phyloP scores from a whole-genome alignment of 1,140 invertebrate genomes.

The Papilio xuthus region DNA sequence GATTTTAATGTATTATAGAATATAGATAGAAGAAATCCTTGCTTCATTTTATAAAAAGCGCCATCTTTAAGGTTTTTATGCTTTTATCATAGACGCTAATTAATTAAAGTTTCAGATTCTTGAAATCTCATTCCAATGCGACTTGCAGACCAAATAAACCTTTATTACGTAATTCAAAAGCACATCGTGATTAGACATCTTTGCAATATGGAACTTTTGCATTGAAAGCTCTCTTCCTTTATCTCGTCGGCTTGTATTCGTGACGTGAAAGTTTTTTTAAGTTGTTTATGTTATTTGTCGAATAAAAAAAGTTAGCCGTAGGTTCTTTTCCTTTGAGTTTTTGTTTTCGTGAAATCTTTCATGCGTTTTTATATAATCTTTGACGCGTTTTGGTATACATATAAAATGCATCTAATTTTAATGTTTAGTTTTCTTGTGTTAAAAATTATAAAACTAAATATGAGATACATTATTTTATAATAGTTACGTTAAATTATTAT shows the following conservation, averaged over 20 bases:
- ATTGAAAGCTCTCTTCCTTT: background rate
- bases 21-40: conserved; percentile 4
- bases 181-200: conserved; percentile 9
- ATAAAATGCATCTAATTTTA: too few species aligned
- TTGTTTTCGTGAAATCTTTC: too few species aligned
- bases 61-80: background rate
- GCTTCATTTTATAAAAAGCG: background rate
- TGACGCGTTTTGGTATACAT: too few species aligned
- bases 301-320: too few species aligned
- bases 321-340: too few species aligned
- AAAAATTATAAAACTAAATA: too few species aligned
- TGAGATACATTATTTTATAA: too few species aligned
- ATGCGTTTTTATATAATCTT: too few species aligned
- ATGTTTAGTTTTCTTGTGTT: too few species aligned
- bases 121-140: background rate
- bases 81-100: background rate
- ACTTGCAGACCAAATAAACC: background rate
- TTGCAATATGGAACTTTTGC: background rate
- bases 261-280: background rate
- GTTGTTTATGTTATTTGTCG: too few species aligned
- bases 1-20: too few species aligned
- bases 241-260: background rate
- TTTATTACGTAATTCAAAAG: conserved; percentile 34
- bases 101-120: conserved; percentile 10
- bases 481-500: too few species aligned